These are phyloP conservation scores for Formica aserva DNA, from an alignment of 2,888 invertebrate species.

Conservation along the genomic window DNA sequence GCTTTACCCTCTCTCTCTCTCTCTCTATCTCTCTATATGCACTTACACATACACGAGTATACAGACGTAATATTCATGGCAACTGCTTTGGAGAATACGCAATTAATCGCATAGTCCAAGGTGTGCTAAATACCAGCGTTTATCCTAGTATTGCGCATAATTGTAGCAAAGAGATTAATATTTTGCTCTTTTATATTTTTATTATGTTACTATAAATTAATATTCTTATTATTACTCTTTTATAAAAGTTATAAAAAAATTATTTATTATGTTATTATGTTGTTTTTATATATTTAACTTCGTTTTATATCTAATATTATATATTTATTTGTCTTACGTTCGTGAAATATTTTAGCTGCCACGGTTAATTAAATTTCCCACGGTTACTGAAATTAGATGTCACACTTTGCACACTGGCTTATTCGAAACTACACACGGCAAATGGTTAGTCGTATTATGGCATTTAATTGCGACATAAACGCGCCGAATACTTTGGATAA, in stretches of 20 bases:
- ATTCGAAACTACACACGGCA: slow-evolving; percentile 18
- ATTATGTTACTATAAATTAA: not conserved
- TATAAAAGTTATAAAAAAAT: not conserved
- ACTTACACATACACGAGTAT: slow-evolving; percentile 19
- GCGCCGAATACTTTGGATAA: slow-evolving; percentile 40
- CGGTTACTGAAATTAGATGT: slow-evolving; percentile 44
- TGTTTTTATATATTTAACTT: not conserved
- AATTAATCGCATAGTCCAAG: slow-evolving; percentile 39
- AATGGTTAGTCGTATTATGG: slow-evolving; percentile 30
- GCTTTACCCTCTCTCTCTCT: slow-evolving; percentile 17
- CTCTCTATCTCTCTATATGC: not conserved
- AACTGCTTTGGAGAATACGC: slow-evolving; percentile 10
- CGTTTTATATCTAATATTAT: too few relatives aligned
- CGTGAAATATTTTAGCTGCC: slow-evolving; percentile 2
- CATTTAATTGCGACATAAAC: slow-evolving; percentile 48
- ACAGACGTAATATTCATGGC: slow-evolving; percentile 25
- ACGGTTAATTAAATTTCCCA: slow-evolving; percentile 39
- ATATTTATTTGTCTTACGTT: not conserved
- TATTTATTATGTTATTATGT: not conserved
- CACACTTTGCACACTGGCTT: slow-evolving; percentile 19
- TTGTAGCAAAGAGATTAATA: not conserved
- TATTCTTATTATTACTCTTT: not conserved
- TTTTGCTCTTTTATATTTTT: not conserved
- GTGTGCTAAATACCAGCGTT: slow-evolving; percentile 30
- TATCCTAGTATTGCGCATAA: not conserved